A percentile compares a stretch with the other conserved stretches of the same genome.
These are phyloP conservation scores for Eupsilia transversa DNA, from an alignment of 2,888 invertebrate genomes.

Conservation along the genomic window DNA sequence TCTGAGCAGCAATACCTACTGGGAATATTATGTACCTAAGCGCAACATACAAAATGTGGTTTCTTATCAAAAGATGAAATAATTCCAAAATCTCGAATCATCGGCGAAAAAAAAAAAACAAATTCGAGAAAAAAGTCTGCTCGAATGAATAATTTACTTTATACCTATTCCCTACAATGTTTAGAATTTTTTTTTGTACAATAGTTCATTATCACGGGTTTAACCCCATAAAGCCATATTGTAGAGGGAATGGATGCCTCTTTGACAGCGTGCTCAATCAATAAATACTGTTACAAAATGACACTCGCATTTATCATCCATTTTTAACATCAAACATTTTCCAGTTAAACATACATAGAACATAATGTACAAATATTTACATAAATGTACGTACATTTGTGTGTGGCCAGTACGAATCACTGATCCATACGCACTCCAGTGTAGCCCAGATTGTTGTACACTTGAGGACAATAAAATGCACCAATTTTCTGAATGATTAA, in stretches of 20 bases:
- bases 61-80: too few species aligned
- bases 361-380: slow-evolving; percentile 35
- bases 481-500: slow-evolving; percentile 34
- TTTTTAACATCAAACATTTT: slow-evolving; percentile 43
- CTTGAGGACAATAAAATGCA: slow-evolving; percentile 59
- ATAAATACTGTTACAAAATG: slow-evolving; percentile 28
- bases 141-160: too few species aligned
- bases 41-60: too few species aligned
- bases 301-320: background rate
- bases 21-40: too few species aligned
- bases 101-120: too few species aligned
- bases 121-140: too few species aligned
- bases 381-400: slow-evolving; percentile 38
- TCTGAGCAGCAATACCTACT: too few species aligned
- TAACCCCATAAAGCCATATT: too few species aligned
- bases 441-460: slow-evolving; percentile 59
- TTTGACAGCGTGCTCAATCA: background rate
- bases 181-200: too few species aligned
- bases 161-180: too few species aligned
- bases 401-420: slow-evolving; percentile 60
- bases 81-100: too few species aligned
- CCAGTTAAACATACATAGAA: slow-evolving; percentile 16
- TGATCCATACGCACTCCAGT: slow-evolving; percentile 54
- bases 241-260: background rate
- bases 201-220: too few species aligned